Evolutionary conservation across 1,140 invertebrate species (phyloP).

Genomic region (Drosophila nigromelanica): DNA sequence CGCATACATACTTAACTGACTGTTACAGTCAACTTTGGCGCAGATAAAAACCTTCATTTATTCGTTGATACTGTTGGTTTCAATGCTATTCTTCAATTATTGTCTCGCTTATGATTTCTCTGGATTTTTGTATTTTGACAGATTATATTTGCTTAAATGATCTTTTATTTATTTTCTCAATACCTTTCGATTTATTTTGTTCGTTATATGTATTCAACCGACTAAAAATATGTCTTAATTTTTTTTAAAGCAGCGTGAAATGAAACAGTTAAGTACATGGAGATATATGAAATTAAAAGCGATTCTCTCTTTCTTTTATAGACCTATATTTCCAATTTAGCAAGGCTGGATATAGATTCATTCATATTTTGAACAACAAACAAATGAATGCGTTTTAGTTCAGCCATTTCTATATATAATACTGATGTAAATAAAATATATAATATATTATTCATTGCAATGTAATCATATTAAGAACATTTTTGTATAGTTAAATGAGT

Average conservation of each 20-base stretch:
- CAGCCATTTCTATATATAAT: too few species aligned
- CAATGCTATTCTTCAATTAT: constrained; percentile 23
- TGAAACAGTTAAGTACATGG: too few species aligned
- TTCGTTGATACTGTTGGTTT: constrained; percentile 29
- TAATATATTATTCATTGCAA: too few species aligned
- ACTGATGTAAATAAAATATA: too few species aligned
- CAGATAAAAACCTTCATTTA: constrained; percentile 28
- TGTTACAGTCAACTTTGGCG: constrained; percentile 24
- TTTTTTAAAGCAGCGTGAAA: neutral
- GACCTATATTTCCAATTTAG: too few species aligned
- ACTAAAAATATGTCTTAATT: constrained; percentile 16
- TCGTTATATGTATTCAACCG: constrained; percentile 26
- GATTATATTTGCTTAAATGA: constrained; percentile 68
- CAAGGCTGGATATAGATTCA: too few species aligned
- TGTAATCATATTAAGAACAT: too few species aligned
- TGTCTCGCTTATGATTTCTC: constrained; percentile 3
- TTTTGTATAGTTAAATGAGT: too few species aligned
- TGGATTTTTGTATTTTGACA: constrained; percentile 3
- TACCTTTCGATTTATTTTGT: constrained; percentile 63
- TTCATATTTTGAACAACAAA: too few species aligned
- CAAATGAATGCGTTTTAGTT: too few species aligned
- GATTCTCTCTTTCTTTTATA: too few species aligned
- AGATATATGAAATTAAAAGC: too few species aligned
- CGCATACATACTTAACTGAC: constrained; percentile 13
- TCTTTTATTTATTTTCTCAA: constrained; percentile 72